Base-by-base conservation (phyloP, 2,113 vertebrate species). In the Proteles cristata region DNA sequence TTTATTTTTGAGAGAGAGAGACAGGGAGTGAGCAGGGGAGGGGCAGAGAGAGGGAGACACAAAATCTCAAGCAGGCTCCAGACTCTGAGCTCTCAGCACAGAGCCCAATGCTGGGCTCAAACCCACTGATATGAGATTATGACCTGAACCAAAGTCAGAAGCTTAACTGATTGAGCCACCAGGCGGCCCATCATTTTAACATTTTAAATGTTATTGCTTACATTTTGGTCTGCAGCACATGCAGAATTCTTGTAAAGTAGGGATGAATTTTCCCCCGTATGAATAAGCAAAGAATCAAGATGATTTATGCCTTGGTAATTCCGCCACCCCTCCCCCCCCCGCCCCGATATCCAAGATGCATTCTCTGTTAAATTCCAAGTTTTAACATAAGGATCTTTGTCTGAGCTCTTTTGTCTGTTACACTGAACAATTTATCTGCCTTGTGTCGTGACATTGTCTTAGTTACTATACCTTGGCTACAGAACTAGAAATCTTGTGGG, bases 311-410 rank as follows among this genome's bases (percentile, higher is more conserved):
- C 5, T 5, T 53, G 39, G 63, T 17, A n/a, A 48, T 53, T 16
- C 23, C 25, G 7, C 21, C 5, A 23, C 21, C 7, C 21, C 58
- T 26, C 2, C 12, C 11, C 0, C 5, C 25, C 43, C 11, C 2
- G 39, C 15, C 53, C 55, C 17, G 0, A 79, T 76, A 35, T 76
- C 26, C 28, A 35, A 35, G 87, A 35, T 45, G 15, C 31, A 1
- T 25, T 61, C 21, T 25, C 6, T 21, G 23, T 65, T 45, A 58
- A 68, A 61, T 88, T 82, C 25, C 31, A 48, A 21, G 11, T 35
- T 33, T 16, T 11, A 35, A 6, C 9, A 6, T 17, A 15, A 3
- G 58, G 9, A 1, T 50, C 10, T 4, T 12, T 48, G 9, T 5
- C 28, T 76, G 69, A 16, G 2, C 26, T 80, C 69, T 83, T 39